phyloP scores from a whole-genome alignment of 2,888 invertebrate genomes.

The Phengaris arion region DNA sequence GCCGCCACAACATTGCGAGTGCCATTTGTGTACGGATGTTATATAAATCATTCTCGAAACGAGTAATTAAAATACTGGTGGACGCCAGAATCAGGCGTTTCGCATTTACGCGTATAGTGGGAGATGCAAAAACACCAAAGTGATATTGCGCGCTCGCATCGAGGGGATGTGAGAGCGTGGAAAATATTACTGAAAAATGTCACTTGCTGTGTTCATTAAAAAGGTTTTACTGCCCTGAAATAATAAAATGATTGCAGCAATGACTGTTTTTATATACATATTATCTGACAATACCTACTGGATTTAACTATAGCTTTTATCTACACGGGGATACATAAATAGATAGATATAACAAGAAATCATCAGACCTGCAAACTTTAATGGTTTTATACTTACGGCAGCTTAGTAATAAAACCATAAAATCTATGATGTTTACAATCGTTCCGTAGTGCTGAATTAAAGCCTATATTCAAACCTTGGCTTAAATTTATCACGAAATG shows the following conservation, averaged over 20 bases:
- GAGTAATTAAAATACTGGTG: slow-evolving; percentile 78
- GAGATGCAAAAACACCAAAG: slow-evolving; percentile 52
- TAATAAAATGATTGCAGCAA: neutral
- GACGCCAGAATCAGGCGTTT: slow-evolving; percentile 70
- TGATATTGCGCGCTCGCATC: slow-evolving; percentile 48
- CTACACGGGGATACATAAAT: no score
- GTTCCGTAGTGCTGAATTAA: no score
- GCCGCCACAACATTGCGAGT: slow-evolving; percentile 48
- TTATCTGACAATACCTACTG: no score
- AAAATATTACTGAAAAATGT: slow-evolving; percentile 27
- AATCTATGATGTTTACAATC: no score
- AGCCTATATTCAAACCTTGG: neutral
- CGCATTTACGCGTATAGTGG: slow-evolving; percentile 59
- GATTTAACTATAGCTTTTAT: no score
- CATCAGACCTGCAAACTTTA: no score
- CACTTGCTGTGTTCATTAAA: slow-evolving; percentile 21
- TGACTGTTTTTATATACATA: neutral
- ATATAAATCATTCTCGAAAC: slow-evolving; percentile 76
- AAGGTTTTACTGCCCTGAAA: slow-evolving; percentile 7
- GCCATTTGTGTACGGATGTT: slow-evolving; percentile 55
- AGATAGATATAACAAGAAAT: no score
- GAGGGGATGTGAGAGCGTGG: slow-evolving; percentile 47
- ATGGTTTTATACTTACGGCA: no score
- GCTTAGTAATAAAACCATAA: no score
- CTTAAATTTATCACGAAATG: neutral